phyloP scores from a whole-genome alignment of 2,888 invertebrate genomes.

The Rutpela maculata region DNA sequence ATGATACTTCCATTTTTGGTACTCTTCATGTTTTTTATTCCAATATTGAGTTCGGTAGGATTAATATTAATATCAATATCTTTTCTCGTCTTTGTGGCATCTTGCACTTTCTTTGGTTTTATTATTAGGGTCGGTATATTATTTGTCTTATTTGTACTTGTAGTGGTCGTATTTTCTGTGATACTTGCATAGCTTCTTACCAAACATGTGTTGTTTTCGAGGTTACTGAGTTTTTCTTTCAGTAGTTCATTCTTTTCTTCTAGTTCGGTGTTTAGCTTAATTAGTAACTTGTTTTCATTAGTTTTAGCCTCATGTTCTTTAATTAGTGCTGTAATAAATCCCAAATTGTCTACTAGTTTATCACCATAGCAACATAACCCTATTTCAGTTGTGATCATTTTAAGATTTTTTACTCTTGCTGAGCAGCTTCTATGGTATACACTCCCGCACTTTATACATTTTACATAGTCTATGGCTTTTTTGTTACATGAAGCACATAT shows the following conservation, averaged over 20 bases:
- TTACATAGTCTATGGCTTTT: neutral
- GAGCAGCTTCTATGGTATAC: neutral
- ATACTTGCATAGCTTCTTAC: no score
- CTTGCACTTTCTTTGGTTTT: no score
- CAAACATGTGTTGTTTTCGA: neutral
- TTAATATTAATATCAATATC: no score
- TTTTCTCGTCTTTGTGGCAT: no score
- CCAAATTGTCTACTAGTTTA: neutral
- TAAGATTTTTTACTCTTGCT: neutral
- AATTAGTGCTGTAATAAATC: neutral
- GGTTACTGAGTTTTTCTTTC: neutral
- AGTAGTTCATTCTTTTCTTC: neutral
- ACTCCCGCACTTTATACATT: neutral
- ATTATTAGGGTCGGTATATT: no score
- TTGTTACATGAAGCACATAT: constrained; percentile 6
- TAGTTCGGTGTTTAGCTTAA: neutral
- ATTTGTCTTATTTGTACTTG: no score
- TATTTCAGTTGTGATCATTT: neutral
- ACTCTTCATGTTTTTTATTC: no score
- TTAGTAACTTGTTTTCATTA: neutral
- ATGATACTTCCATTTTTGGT: no score
- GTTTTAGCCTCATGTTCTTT: neutral
- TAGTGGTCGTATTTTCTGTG: no score
- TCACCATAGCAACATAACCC: constrained; percentile 7
- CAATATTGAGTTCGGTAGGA: no score